Conservation (phyloP, 2,888 invertebrate genomes). For the Brachyopa scutellaris region DNA sequence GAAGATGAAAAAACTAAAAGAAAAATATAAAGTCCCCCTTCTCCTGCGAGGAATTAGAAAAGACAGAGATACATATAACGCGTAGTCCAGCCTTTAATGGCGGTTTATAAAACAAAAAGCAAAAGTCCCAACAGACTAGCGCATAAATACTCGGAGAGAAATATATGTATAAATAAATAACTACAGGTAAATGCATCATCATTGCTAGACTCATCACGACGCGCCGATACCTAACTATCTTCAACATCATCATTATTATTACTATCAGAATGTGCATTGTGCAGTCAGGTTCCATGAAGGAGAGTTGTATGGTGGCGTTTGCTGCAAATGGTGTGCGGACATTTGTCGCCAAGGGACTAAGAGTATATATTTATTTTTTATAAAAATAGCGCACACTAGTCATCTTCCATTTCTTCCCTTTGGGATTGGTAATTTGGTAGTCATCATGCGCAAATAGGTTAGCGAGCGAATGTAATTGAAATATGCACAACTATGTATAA, state of each 20-base stretch:
- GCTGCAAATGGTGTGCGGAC: slow-evolving; percentile 6
- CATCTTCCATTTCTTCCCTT: slow-evolving; percentile 44
- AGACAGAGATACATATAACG: neutral
- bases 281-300: slow-evolving; percentile 48
- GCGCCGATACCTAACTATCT: slow-evolving; percentile 46
- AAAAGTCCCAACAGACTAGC: too few relatives aligned
- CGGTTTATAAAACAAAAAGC: slow-evolving; percentile 38
- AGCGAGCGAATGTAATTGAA: slow-evolving; percentile 35
- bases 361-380: slow-evolving; percentile 22
- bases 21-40: slow-evolving; percentile 7
- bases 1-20: neutral
- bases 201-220: slow-evolving; percentile 47
- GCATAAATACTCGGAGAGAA: too few relatives aligned
- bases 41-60: slow-evolving; percentile 14
- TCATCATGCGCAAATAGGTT: slow-evolving; percentile 1
- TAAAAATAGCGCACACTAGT: slow-evolving; percentile 48
- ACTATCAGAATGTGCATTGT: slow-evolving; percentile 50
- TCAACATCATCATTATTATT: slow-evolving; percentile 54
- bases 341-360: slow-evolving; percentile 51
- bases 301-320: slow-evolving; percentile 14
- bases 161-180: too few relatives aligned
- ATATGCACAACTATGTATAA: too few relatives aligned
- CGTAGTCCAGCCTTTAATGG: slow-evolving; percentile 27
- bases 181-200: slow-evolving; percentile 62
- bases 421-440: slow-evolving; percentile 23